phyloP scores from a whole-genome alignment of 2,888 invertebrate species.

The Dioctria rufipes region DNA sequence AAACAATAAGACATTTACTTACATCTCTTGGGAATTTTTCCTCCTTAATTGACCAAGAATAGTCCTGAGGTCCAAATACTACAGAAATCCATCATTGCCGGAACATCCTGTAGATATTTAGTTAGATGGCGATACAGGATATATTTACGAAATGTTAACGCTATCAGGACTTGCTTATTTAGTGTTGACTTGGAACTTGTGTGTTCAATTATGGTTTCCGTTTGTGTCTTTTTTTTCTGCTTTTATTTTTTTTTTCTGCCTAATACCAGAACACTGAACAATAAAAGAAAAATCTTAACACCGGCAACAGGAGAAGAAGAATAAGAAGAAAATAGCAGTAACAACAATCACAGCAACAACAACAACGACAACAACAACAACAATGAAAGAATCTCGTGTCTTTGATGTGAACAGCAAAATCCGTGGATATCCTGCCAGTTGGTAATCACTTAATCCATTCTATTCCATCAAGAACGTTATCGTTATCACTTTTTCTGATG shows the following conservation, averaged over 20 bases:
- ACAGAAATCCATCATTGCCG: constrained; percentile 48
- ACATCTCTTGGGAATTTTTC: constrained; percentile 31
- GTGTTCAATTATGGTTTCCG: background rate
- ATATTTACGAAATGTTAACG: constrained; percentile 13
- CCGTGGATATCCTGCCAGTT: constrained; percentile 48
- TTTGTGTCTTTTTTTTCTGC: background rate
- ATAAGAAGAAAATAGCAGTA: too few relatives aligned
- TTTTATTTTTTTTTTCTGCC: constrained; percentile 18
- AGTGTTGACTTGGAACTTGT: constrained; percentile 17
- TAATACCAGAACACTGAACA: background rate
- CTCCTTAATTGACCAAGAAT: constrained; percentile 48
- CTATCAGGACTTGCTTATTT: constrained; percentile 5
- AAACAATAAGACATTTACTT: constrained; percentile 12
- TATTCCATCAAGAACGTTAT: constrained; percentile 55
- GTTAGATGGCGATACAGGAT: background rate
- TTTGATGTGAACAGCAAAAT: constrained; percentile 22
- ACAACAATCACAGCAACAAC: too few relatives aligned
- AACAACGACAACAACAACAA: constrained; percentile 15
- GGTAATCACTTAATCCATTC: constrained; percentile 57
- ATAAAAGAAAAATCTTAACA: background rate
- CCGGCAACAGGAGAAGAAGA: background rate
- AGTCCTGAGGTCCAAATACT: constrained; percentile 5
- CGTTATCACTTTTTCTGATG: constrained; percentile 53
- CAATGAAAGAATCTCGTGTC: constrained; percentile 5
- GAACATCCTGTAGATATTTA: constrained; percentile 10